These are phyloP conservation scores for Psilopsiagon aymara DNA, from an alignment of 2,113 vertebrate genomes.

Conservation along the genomic window DNA sequence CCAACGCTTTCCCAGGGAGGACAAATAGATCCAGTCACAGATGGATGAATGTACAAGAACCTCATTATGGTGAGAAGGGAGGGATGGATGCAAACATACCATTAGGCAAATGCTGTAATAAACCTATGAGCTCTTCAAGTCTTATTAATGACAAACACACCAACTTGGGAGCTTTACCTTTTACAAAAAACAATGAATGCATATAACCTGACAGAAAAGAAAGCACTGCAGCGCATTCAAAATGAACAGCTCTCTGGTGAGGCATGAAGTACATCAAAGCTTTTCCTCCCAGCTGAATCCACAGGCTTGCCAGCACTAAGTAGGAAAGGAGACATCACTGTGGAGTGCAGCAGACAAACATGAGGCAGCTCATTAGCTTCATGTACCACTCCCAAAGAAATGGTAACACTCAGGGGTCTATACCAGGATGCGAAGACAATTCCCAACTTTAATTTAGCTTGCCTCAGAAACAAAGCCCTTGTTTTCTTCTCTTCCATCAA, in stretches of 20 bases:
- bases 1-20: not conserved
- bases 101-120: not conserved
- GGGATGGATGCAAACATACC: not conserved
- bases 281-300: not conserved
- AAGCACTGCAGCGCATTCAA: not conserved
- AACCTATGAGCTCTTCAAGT: not conserved
- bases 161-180: not conserved
- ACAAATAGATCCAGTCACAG: not conserved
- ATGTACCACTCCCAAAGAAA: not conserved
- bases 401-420: not conserved
- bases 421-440: not conserved
- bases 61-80: not conserved
- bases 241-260: not conserved
- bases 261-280: not conserved
- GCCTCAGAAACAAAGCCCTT: not conserved
- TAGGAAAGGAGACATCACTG: not conserved
- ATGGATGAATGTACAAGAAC: rapidly evolving
- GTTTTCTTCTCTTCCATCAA: not conserved
- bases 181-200: not conserved
- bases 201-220: not conserved
- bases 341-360: not conserved
- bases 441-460: not conserved
- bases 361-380: not conserved
- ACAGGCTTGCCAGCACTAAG: not conserved
- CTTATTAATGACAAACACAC: not conserved